Conservation (phyloP, 2,797 vertebrate species). For the Melanotaenia pygmaea region DNA sequence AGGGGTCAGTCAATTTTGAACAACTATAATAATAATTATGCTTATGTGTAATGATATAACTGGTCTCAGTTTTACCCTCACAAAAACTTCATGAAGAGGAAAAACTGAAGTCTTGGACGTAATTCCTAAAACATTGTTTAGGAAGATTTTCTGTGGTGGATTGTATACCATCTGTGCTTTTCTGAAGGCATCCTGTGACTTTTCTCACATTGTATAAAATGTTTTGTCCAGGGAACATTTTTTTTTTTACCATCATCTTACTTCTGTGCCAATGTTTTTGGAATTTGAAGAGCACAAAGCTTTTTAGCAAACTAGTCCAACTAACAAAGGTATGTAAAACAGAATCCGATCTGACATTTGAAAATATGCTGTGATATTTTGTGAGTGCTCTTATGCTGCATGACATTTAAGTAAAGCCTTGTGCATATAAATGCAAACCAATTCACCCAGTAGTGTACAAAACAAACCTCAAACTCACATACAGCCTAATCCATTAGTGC, state of each 20-base stretch:
- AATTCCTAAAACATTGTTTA: conserved; percentile 34
- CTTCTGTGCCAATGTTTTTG: background rate
- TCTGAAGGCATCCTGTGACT: conserved; percentile 30
- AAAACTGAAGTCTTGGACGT: conserved; percentile 51
- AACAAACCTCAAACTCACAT: too few species aligned
- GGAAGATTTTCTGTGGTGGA: conserved; percentile 43
- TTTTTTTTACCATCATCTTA: background rate
- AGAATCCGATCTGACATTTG: background rate
- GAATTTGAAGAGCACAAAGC: background rate
- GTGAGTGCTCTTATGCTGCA: conserved; percentile 21
- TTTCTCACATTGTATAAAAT: background rate
- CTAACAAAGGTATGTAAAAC: background rate
- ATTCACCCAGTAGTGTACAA: background rate
- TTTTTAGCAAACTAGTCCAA: too few species aligned
- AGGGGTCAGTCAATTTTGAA: background rate
- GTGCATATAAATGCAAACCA: background rate
- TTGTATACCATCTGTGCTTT: conserved; percentile 48
- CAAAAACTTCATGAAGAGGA: conserved; percentile 29
- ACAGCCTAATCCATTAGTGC: background rate
- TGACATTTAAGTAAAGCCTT: conserved; percentile 17
- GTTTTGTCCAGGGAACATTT: too few species aligned
- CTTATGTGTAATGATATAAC: too few species aligned
- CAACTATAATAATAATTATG: too few species aligned
- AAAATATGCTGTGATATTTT: conserved; percentile 33
- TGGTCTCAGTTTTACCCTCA: background rate